Base-by-base conservation (phyloP, 2,797 vertebrate genomes). In the Merluccius polli region DNA sequence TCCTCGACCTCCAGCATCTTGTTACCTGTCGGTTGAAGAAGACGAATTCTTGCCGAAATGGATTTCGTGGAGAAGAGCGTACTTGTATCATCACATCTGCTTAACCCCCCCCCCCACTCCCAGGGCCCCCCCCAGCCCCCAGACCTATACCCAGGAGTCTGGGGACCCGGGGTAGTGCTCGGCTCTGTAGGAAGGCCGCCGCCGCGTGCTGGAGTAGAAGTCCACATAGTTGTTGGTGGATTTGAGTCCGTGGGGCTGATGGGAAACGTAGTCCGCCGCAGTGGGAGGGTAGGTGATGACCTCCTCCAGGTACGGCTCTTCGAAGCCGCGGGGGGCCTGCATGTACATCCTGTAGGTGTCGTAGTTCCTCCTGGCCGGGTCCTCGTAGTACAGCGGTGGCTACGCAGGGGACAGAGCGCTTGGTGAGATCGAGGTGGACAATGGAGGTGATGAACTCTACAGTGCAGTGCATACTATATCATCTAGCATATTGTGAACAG, bases 151-250 rank as follows among this genome's bases (percentile, higher is more conserved):
- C 98, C 98, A 99, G 52, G 98, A 99, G 91, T 99, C 98, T 0
- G 98, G 98, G 4, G 98, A 99, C 78, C 96, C 96, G 0, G 97
- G 98, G 90, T 99, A 99, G 89, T 97, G 98, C 89, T 99, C 97
- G 31, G 96, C 94, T 93, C 96, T 91, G 83, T 96, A 98, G 21
- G 96, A 97, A 90, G 96, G 95, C 91, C 93, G 82, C 95, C n/a
- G n/a, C n/a, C n/a, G 94, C 79, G 95, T 95, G 90, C 95, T 96
- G 65, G 97, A 96, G 87, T 98, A 99, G 92, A 98, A 98, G 95
- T 99, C 97, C 92, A 98, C 95, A 0, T 98, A 98, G 89, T 94
- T 98, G 84, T 95, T 95, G 87, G 93, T 92, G 67, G 96, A 94
- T 93, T 98, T 99, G 83, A 98, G 95, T 94, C 95, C 95, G 3